Base-by-base conservation (phyloP, 2,113 vertebrate species). In the Toxotes jaculatrix region DNA sequence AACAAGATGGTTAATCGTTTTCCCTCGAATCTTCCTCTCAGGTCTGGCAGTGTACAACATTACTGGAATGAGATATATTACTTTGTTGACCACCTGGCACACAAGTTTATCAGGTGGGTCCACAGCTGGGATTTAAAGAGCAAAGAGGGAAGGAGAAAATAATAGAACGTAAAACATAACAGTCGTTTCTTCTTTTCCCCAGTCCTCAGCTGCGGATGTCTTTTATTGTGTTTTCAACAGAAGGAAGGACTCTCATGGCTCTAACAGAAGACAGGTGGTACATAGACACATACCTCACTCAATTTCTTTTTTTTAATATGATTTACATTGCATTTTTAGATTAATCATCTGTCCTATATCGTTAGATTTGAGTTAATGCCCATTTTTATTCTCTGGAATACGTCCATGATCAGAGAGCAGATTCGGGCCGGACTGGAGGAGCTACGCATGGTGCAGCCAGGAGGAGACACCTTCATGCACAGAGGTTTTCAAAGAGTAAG, bases 121-220 rank as follows among this genome's bases (percentile, higher is more conserved):
- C 59, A 83, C 42, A 5, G 21, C 10, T 31, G 4, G 27, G 3
- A 49, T 66, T 56, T 3, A 57, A 63, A 17, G 31, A 31, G 19
- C 27, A 34, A 66, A 51, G 7, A 64, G 21, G 10, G 4, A 1
- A 42, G 43, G 17, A 67, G 8, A 43, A 40, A 56, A 42, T 23
- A 1, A 45, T 1, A 3, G 4, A 62, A 8, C n/a, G 10, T 51
- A 19, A 77, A 76, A 72, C 17, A 55, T 42, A 31, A 78, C 23
- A 14, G 14, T 19, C 3, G 1, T 16, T 8, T 70, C 10, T 0
- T 57, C 53, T 61, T 23, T 5, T 21, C 14, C 80, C 27, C 83
- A 99, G 98, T 89, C 98, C 98, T 77, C 98, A 99, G 93, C 94
- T 99, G 75, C 96, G 98, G 88, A 99, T 99, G 98, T 99, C 98